These are phyloP conservation scores for Vultur gryphus DNA, from an alignment of 2,797 vertebrate species.

Conservation along the genomic window DNA sequence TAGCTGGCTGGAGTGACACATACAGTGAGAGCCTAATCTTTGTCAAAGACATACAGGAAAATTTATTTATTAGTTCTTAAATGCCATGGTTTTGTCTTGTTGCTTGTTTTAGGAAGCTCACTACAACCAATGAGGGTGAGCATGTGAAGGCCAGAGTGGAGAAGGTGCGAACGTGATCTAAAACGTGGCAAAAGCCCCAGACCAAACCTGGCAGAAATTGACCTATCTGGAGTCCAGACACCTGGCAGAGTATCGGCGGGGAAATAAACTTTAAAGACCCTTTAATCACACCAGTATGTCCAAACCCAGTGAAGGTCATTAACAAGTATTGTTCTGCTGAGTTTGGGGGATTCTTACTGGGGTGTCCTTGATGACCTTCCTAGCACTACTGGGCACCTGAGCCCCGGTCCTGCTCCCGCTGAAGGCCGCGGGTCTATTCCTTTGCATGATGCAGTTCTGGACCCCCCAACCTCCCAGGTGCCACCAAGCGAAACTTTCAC, in stretches of 20 bases:
- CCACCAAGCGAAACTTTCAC: background rate
- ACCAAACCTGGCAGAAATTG: background rate
- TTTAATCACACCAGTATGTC: background rate
- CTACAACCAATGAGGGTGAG: background rate
- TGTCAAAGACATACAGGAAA: background rate
- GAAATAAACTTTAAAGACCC: background rate
- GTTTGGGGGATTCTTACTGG: background rate
- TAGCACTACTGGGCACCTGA: rapidly evolving
- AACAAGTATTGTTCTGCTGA: background rate
- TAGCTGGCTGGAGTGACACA: background rate
- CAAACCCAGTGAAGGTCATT: background rate
- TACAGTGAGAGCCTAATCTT: background rate
- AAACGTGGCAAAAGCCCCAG: background rate
- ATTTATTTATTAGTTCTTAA: background rate
- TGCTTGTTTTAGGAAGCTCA: background rate
- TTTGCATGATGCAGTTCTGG: background rate
- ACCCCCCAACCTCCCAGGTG: background rate
- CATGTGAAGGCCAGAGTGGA: background rate
- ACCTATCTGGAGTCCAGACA: background rate
- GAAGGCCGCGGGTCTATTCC: background rate
- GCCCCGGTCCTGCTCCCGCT: background rate
- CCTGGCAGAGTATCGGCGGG: background rate
- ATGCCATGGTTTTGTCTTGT: background rate
- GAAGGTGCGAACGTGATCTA: rapidly evolving
- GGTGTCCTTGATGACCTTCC: background rate